phyloP scores from a whole-genome alignment of 2,888 invertebrate species.

The Orthosia gracilis region DNA sequence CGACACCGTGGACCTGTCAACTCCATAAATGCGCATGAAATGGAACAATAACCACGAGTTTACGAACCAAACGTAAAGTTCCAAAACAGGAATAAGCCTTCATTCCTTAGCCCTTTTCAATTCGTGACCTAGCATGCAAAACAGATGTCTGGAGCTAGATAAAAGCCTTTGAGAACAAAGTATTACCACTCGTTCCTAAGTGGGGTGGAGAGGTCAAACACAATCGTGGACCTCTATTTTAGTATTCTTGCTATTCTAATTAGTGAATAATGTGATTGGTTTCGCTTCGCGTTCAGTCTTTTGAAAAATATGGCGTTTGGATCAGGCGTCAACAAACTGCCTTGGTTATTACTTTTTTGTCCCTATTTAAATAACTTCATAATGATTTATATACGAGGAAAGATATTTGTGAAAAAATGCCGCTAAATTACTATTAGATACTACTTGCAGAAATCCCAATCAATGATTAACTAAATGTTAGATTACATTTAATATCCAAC shows the following conservation, averaged over 20 bases:
- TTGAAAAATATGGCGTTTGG: conserved; percentile 37
- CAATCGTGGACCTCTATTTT: conserved; percentile 58
- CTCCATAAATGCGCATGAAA: conserved; percentile 71
- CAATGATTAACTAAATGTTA: conserved; percentile 25
- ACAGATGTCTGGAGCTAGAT: conserved; percentile 68
- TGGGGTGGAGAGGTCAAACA: conserved; percentile 66
- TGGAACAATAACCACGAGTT: conserved; percentile 71
- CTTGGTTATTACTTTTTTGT: conserved; percentile 27
- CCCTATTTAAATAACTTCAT: conserved; percentile 7
- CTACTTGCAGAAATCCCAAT: conserved; percentile 44
- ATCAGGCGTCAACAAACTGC: neutral
- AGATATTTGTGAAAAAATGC: conserved; percentile 19
- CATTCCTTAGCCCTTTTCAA: conserved; percentile 73
- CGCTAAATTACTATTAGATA: conserved; percentile 5
- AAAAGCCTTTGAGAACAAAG: conserved; percentile 69
- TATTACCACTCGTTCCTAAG: conserved; percentile 65
- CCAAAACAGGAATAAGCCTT: conserved; percentile 74
- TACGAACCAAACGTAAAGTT: conserved; percentile 69
- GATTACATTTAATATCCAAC: conserved; percentile 35
- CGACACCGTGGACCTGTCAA: conserved; percentile 69
- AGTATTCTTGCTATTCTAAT: conserved; percentile 57
- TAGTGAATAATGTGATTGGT: conserved; percentile 57
- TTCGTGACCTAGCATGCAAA: conserved; percentile 81
- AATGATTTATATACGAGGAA: conserved; percentile 36
- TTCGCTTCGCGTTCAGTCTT: conserved; percentile 27